Base-by-base conservation (phyloP, 2,113 vertebrate species). In the Amphiprion percula region DNA sequence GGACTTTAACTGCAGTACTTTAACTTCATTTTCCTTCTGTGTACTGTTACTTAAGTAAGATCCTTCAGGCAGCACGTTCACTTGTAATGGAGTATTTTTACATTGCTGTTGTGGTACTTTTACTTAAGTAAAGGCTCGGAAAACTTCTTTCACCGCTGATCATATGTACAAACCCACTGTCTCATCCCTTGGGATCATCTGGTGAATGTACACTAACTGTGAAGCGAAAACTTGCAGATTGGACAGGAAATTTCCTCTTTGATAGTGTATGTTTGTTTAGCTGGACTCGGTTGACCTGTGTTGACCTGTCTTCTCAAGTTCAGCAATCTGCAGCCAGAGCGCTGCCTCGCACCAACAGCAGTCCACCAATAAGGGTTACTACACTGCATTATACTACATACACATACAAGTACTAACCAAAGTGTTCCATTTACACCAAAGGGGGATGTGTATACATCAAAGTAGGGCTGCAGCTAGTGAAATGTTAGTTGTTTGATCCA, bases 171-270 rank as follows among this genome's bases (percentile, higher is more conserved):
- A 81, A 79, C 62, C 55, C 49, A 44, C 50, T 33, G 65, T 62
- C 79, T 59, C 69, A 28, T 80, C 81, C 80, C 64, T 24, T 4
- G 63, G 74, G 88, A 81, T 84, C 63, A 70, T 87, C 84, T 88
- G 79, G 74, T 82, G 56, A 89, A 88, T 79, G 85, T 85, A 87
- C 80, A 52, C 82, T 74, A 85, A 74, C 87, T 87, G 90, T 77
- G 89, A 89, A 82, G 86, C 74, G 73, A 88, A 88, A 90, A 88
- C 80, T 78, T 66, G 74, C 75, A 77, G 90, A 89, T 88, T 77
- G 90, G 77, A 90, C 85, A 87, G 91, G 91, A 91, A 88, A 93
- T 92, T 88, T 94, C 84, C 84, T 90, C 91, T 94, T 91, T 94
- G 93, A 94, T 92, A 92, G 85, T 44, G 52, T 1, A 0, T 91